Conservation (phyloP, 2,888 invertebrate genomes). For the Dicyrtoma fusca region DNA sequence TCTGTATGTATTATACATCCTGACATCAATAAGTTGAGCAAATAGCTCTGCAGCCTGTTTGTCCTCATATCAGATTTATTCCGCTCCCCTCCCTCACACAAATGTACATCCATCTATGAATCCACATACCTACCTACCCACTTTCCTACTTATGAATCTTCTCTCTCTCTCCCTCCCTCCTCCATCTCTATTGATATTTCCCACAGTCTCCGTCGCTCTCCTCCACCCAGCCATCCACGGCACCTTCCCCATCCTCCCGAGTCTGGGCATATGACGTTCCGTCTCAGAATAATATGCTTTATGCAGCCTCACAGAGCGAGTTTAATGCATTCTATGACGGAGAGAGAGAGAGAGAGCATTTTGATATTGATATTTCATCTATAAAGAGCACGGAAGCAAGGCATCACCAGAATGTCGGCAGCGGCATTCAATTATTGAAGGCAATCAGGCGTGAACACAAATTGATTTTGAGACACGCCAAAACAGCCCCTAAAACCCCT, state of each 20-base stretch:
- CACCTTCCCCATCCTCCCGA: too few relatives aligned
- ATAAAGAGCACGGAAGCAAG: slow-evolving; percentile 47
- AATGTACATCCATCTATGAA: slow-evolving; percentile 28
- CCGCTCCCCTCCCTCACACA: slow-evolving; percentile 20
- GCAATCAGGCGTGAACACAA: slow-evolving; percentile 57
- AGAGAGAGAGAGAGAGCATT: slow-evolving; percentile 41
- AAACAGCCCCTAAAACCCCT: slow-evolving; percentile 54
- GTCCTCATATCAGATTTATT: slow-evolving; percentile 42
- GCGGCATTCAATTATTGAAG: slow-evolving; percentile 57
- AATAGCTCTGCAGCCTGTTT: slow-evolving; percentile 40
- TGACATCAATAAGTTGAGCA: slow-evolving; percentile 43
- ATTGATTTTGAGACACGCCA: slow-evolving; percentile 58
- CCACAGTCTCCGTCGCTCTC: slow-evolving; percentile 9
- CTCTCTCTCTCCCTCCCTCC: slow-evolving; percentile 19
- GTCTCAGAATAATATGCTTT: slow-evolving; percentile 43
- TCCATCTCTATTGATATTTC: slow-evolving; percentile 37
- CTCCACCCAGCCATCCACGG: background rate
- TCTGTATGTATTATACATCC: slow-evolving; percentile 43
- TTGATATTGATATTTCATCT: slow-evolving; percentile 56
- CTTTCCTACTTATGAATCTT: slow-evolving; percentile 27
- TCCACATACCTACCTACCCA: slow-evolving; percentile 17
- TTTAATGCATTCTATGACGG: slow-evolving; percentile 45
- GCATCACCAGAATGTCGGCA: slow-evolving; percentile 53
- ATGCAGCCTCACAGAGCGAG: slow-evolving; percentile 43
- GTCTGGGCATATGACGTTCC: slow-evolving; percentile 38